These are phyloP conservation scores for Agrotis clavis DNA, from an alignment of 2,888 invertebrate genomes.

Conservation along the genomic window DNA sequence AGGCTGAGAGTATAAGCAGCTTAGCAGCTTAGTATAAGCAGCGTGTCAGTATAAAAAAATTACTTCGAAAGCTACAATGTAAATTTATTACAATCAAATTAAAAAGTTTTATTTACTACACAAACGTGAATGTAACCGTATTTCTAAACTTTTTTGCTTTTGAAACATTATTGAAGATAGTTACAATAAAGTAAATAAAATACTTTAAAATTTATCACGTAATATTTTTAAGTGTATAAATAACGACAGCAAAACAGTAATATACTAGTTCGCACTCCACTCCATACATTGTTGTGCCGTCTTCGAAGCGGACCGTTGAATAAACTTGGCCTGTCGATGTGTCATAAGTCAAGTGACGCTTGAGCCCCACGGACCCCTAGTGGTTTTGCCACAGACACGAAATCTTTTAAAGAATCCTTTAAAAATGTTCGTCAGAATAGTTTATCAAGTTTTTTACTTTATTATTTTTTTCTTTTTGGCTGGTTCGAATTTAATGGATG, in stretches of 20 bases:
- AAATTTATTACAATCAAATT: background rate
- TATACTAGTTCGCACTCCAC: slow-evolving; percentile 58
- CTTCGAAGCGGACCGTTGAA: slow-evolving; percentile 84
- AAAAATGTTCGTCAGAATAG: slow-evolving; percentile 10
- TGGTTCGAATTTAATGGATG: slow-evolving; percentile 12
- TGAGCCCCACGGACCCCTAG: slow-evolving; percentile 70
- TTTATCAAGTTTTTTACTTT: slow-evolving; percentile 7
- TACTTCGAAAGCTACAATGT: background rate
- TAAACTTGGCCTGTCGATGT: slow-evolving; percentile 90
- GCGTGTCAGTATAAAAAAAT: background rate
- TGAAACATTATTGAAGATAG: no score
- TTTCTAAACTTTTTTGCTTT: no score
- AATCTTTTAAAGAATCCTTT: slow-evolving; percentile 39
- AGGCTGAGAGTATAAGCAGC: no score
- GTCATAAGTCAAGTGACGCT: slow-evolving; percentile 85
- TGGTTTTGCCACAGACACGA: slow-evolving; percentile 72
- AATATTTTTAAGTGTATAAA: background rate
- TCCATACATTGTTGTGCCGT: slow-evolving; percentile 76
- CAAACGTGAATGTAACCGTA: no score
- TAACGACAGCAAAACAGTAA: slow-evolving; percentile 9
- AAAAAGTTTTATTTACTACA: background rate
- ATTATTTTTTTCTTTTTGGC: background rate
- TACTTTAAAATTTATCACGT: background rate
- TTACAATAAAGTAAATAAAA: background rate
- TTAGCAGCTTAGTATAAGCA: background rate